Evolutionary conservation across 1,140 invertebrate species (phyloP), one percentile per base, ranked within the genome.

Genomic region (Drosophila funebris): DNA sequence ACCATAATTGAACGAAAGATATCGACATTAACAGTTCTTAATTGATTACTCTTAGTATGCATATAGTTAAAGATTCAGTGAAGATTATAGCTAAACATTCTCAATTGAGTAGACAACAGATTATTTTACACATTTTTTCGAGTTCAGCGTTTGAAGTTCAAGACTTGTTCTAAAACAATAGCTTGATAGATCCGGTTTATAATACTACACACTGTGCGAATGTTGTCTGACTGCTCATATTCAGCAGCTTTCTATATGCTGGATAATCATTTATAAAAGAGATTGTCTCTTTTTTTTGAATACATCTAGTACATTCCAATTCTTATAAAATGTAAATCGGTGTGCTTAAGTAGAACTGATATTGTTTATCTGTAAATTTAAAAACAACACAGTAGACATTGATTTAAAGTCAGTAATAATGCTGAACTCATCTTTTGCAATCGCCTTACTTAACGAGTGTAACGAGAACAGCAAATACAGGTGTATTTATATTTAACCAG

Each of bases 191-290:
- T 63, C 60, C 46, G 60, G 60, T 53, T 62, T 48, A 37, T 14
- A 61, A 27, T 7, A 20, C 6, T 29, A n/a, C n/a, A n/a, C n/a
- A n/a, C n/a, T n/a, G n/a, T 13, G 41, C 14, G 8, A 58, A 39
- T 41, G 43, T 46, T 33, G 57, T 22, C 7, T 33, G n/a, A 18
- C 11, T 14, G 57, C 27, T 39, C 6, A 13, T 37, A n/a, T 37
- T 56, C 9, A n/a, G 9, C 37, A 16, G 37, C 33, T 66, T 33
- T 57, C 24, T 68, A 60, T 27, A 41, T 31, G 20, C 8, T 36
- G 33, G n/a, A 13, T 11, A 41, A 62, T 18, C 13, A 46, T 66
- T 33, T 46, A 64, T 2, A 29, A 57, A 67, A 66, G 53, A 46
- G 53, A 66, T 20, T 48, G 63, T 44, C 7, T 33, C 22, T 4